Base-by-base conservation (phyloP, 2,113 vertebrate genomes). In the Edolisoma coerulescens region DNA sequence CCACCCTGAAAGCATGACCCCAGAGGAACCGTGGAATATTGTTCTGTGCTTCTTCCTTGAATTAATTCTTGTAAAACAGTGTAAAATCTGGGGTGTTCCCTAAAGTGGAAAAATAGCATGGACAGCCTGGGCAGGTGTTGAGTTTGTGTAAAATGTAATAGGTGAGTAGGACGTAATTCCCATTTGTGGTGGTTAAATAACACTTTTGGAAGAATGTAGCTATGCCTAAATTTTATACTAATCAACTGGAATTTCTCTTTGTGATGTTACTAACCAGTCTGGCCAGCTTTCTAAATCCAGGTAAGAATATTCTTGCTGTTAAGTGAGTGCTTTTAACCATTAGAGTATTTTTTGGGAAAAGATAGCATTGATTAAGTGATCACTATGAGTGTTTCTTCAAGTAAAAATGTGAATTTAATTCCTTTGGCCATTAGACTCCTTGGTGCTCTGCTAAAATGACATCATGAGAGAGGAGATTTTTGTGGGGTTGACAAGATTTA, bases 41-140 rank as follows among this genome's bases (percentile, higher is more conserved):
- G 27, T 65, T 59, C 33, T 35, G 15, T 28, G 69, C 9, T 44
- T 53, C 21, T 47, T 26, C 47, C 26, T 77, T 27, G 28, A 50
- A n/a, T 32, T 30, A 41, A 7, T 54, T 71, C 14, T 23, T 13
- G 27, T 44, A 15, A 57, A 44, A 30, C 17, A 6, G 9, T 12
- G 5, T 37, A 7, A 42, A 75, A 61, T 30, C 7, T 9, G 11
- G 11, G 2, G 4, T 70, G 30, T 60, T 74, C 16, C 21, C 28
- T 56, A 0, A 61, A 13, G 5, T 35, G 28, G 19, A 44, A n/a
- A 28, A 69, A 5, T 2, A 27, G 5, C 6, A 35, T 1, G 45
- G 35, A 20, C 33, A n/a, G 20, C 7, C 22, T 2, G 41, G 78
- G 54, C 50, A 42, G 18, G 10, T 60, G 27, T 21, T 12, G 32